phyloP scores from a whole-genome alignment of 2,797 vertebrate genomes.

The Nyctibius grandis region DNA sequence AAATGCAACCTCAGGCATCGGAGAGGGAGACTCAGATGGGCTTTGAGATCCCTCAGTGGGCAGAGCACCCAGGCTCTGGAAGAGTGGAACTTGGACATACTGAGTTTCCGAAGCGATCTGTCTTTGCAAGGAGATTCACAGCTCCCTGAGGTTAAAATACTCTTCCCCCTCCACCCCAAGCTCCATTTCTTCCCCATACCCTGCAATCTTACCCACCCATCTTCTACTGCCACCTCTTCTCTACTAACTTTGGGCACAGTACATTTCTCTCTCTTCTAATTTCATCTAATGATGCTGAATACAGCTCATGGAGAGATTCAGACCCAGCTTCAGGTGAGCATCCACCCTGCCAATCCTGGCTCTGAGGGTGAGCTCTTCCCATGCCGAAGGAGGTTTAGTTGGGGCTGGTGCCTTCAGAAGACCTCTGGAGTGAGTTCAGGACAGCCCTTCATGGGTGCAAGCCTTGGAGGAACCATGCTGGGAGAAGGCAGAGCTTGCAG shows the following conservation, averaged over 20 bases:
- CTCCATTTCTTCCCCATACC: not conserved
- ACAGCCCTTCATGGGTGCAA: not conserved
- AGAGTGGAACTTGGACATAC: not conserved
- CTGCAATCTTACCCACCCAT: not conserved
- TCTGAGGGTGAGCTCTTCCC: not conserved
- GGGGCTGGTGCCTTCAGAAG: not conserved
- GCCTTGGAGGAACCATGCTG: not conserved
- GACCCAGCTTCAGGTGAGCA: not conserved
- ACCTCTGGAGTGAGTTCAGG: not conserved
- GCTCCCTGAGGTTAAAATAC: not conserved
- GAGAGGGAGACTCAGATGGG: not conserved
- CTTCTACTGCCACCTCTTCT: not conserved
- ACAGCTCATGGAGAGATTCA: not conserved
- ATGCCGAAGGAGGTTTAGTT: not conserved
- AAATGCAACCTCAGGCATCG: not conserved
- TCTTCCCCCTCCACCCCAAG: not conserved
- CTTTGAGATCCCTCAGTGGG: accelerated
- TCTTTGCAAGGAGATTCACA: not conserved
- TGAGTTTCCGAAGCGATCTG: not conserved
- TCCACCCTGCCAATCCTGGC: not conserved
- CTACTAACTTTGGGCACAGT: not conserved
- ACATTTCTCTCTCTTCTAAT: not conserved
- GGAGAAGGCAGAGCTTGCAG: not conserved
- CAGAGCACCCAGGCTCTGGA: not conserved
- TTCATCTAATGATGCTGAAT: not conserved